Base-by-base conservation (phyloP, 2,888 invertebrate species). In the Caenorhabditis becei region DNA sequence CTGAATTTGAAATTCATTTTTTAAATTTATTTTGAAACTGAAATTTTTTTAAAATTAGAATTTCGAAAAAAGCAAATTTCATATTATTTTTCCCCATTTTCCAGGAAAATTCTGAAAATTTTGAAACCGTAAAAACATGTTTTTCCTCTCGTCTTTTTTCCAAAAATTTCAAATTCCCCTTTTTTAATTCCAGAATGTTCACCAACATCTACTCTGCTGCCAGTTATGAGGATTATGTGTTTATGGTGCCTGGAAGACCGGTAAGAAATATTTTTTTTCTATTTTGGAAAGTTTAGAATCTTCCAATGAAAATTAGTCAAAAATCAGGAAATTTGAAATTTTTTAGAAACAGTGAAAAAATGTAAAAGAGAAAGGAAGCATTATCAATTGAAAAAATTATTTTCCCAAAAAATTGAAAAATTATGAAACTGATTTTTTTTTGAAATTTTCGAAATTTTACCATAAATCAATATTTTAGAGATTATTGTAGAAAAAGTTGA, bases 181-280 rank as follows among this genome's bases (percentile, higher is more conserved):
- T 1, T 2, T 23, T 24, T 16, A 11, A 3, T 74, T 86, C 77
- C 69, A 81, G 82, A 54, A 75, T 85, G 65, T 87, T 86, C 75
- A 77, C 72, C 18, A 87, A 86, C 41, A 77, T 87, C 54, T 87
- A 87, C 56, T 87, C 87, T 8, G 77, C 81, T 11, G 81, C 74
- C 24, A 67, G 65, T 3, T 66, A 66, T 44, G 81, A 74, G 37
- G 83, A 87, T n/a, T 80, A 82, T 37, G 79, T 87, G 14, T 87
- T 83, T 37, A 87, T 87, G 87, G 79, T 87, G 11, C 87, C 87
- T 0, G 87, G 87, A 72, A 67, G 84, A 53, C 69, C 81, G 23
- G 74, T 67, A 20, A 20, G 66, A 41, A 5, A 41, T 41, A 44
- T 8, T 44, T 44, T 44, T 32, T 32, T 32, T 4, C 4, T 7